Base-by-base conservation (phyloP, 1,140 invertebrate species). In the Neodiprion fabricii region DNA sequence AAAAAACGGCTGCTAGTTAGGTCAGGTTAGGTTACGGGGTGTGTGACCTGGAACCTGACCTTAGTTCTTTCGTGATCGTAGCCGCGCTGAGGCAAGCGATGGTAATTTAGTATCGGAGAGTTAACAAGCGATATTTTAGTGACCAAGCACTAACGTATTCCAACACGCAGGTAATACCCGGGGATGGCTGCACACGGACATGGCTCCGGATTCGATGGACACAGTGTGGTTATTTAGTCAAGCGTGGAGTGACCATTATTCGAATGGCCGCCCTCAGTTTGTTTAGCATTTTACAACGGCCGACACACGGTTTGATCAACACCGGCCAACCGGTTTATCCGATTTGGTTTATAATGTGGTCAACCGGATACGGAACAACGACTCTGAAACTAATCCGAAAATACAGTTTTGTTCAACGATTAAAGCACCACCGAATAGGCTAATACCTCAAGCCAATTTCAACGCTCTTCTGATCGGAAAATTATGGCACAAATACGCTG, bases 201-300 rank as follows among this genome's bases (percentile, higher is more conserved):
- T 40, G 28, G 28, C 28, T 40, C 28, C 9, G 9, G 53, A 61
- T 61, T 61, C 53, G 53, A 17, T 61, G 53, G 53, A 61, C 53
- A 61, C 53, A 61, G 65, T 28, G 23, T 71, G 72, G 78, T 81
- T 81, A 81, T 81, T 81, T 81, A 81, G 78, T 79, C 78, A 75
- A 67, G 65, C 74, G 79, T 77, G 80, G 77, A 74, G 76, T 75
- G 73, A 72, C 69, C 80, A 77, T 81, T 81, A 81, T 77, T 81
- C 75, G 79, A 76, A 79, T 78, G 80, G 48, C 78, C 78, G 81
- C 76, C 80, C 78, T 74, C 79, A 76, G 78, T 81, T 81, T 81
- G 80, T 81, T 81, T 81, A 81, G 80, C 80, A 81, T 81, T 81
- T 81, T 81, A 81, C 80, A 81, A 81, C 80, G 74, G 72, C 73